These are phyloP conservation scores for Agriopis marginaria DNA, from an alignment of 2,888 invertebrate genomes.

Conservation along the genomic window DNA sequence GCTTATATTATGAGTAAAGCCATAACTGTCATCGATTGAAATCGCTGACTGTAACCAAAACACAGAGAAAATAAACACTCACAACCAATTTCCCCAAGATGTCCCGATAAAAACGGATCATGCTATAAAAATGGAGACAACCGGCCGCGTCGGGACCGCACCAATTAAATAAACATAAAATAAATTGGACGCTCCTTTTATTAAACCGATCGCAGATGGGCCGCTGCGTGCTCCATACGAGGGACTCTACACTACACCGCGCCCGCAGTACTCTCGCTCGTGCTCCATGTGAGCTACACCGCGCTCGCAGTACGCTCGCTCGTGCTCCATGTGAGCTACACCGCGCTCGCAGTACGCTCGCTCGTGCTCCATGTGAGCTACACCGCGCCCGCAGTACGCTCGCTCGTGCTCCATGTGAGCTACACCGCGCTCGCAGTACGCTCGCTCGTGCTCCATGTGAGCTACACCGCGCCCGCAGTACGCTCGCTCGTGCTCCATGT, in stretches of 20 bases:
- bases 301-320: too few species aligned
- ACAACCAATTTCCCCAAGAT: slow-evolving; percentile 28
- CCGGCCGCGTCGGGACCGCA: slow-evolving; percentile 23
- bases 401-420: too few species aligned
- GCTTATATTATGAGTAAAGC: neutral
- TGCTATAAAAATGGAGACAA: slow-evolving; percentile 31
- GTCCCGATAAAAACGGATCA: slow-evolving; percentile 34
- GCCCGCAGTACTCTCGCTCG: neutral
- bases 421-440: too few species aligned
- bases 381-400: too few species aligned
- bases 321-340: too few species aligned
- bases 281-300: neutral
- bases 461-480: too few species aligned
- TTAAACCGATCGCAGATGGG: slow-evolving; percentile 32
- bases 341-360: too few species aligned
- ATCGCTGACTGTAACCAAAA: slow-evolving; percentile 18
- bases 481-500: too few species aligned
- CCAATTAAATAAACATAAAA: slow-evolving; percentile 38
- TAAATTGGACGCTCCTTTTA: slow-evolving; percentile 33
- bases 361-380: too few species aligned
- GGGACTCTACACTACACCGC: neutral
- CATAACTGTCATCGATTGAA: slow-evolving; percentile 15
- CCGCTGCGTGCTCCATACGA: slow-evolving; percentile 12
- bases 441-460: too few species aligned
- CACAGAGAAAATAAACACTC: slow-evolving; percentile 27